Evolutionary conservation across 92 coral and sea anemone genomes (phyloP).

Genomic region (Bergia puertoricense): DNA sequence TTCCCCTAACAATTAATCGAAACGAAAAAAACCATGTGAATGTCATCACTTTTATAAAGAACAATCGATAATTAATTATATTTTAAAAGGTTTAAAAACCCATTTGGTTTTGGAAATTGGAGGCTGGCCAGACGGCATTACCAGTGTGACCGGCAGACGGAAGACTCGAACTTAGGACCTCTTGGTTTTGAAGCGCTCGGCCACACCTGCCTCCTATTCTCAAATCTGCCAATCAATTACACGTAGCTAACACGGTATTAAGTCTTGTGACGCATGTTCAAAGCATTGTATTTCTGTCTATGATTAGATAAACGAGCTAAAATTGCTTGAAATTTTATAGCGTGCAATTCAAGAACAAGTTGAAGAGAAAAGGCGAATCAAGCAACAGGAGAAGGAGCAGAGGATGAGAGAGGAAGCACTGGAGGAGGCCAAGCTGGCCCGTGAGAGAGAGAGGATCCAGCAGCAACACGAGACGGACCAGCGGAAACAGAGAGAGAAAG

Average conservation of each 20-base stretch:
- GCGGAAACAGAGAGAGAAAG: constrained; percentile 71
- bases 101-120: no score
- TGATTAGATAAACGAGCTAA: neutral
- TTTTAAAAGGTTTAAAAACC: no score
- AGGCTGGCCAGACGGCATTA: no score
- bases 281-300: neutral
- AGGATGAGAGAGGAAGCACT: constrained; percentile 82
- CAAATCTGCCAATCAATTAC: neutral
- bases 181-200: no score
- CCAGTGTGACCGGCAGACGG: no score
- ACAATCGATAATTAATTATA: no score
- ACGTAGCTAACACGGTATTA: neutral
- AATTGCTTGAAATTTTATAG: constrained; percentile 30
- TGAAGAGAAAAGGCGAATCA: constrained; percentile 85
- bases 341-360: constrained; percentile 96
- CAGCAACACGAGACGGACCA: constrained; percentile 72
- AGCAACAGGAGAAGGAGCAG: constrained; percentile 79
- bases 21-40: no score
- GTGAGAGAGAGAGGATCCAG: constrained; percentile 72
- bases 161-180: no score
- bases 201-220: no score
- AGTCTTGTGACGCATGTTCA: constrained; percentile 20
- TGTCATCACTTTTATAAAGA: no score
- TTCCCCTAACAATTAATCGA: no score
- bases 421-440: constrained; percentile 74